A percentile compares a stretch with the other conserved stretches of the same genome.
Conservation (phyloP, 2,797 vertebrate genomes). For the Eleutherodactylus coqui region DNA sequence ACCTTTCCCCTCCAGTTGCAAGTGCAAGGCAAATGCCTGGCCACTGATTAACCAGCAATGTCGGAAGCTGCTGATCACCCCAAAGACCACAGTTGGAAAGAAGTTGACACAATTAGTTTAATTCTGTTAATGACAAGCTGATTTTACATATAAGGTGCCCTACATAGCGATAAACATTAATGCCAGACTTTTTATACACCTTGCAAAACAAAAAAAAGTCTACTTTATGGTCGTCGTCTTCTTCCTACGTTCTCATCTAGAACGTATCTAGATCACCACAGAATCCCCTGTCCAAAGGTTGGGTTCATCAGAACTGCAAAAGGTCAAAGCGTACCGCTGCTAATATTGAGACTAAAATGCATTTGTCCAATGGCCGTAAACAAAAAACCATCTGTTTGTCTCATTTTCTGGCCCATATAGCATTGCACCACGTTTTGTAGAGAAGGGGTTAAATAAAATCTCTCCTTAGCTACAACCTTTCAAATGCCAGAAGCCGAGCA, state of each 20-base stretch:
- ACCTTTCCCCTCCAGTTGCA: too few species aligned
- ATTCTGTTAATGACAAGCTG: not conserved
- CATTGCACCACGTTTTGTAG: not conserved
- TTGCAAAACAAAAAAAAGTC: not conserved
- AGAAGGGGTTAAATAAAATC: conserved; percentile 51
- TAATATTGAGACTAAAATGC: not conserved
- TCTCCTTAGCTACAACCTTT: conserved; percentile 76
- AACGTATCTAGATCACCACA: not conserved
- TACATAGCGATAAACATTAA: not conserved
- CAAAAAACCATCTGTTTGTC: not conserved
- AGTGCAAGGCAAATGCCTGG: too few species aligned
- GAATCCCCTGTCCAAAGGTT: not conserved
- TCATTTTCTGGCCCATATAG: not conserved
- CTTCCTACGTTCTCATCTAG: not conserved
- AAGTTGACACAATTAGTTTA: not conserved
- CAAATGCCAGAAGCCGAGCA: conserved; percentile 82
- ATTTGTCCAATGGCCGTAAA: not conserved
- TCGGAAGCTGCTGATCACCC: too few species aligned
- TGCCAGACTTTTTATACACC: not conserved
- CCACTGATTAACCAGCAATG: too few species aligned
- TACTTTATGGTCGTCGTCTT: not conserved
- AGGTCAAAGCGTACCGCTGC: not conserved
- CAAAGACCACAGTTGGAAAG: not conserved
- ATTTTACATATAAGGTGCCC: not conserved
- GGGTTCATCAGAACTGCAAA: not conserved